Evolutionary conservation across 2,888 invertebrate genomes (phyloP).

Genomic region (Lepas anatifera): DNA sequence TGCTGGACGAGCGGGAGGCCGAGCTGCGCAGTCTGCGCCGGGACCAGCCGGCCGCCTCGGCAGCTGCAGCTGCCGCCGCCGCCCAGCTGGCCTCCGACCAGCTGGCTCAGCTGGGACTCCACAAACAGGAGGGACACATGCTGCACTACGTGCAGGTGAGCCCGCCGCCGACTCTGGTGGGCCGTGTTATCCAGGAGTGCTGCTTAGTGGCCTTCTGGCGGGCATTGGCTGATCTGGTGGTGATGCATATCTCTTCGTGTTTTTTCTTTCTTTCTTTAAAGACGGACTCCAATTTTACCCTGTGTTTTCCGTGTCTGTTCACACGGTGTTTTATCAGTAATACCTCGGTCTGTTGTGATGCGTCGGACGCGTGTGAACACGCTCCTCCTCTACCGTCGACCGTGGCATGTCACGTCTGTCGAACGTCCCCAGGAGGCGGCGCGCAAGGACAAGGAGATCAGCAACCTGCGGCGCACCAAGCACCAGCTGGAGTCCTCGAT

Average conservation of each 20-base stretch:
- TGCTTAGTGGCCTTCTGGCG: too few species aligned
- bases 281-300: too few species aligned
- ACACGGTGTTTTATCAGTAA: too few species aligned
- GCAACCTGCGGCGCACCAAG: conserved; percentile 56
- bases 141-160: conserved; percentile 20
- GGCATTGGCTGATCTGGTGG: too few species aligned
- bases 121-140: conserved; percentile 18
- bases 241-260: too few species aligned
- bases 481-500: conserved; percentile 43
- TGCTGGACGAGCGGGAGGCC: conserved; percentile 68
- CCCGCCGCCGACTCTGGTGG: conserved; percentile 25
- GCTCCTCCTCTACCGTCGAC: too few species aligned
- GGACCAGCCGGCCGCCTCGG: conserved; percentile 29
- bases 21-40: conserved; percentile 49
- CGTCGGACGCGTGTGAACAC: too few species aligned
- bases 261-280: too few species aligned
- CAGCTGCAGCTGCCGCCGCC: conserved; percentile 13
- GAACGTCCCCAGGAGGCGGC: conserved; percentile 23
- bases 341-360: too few species aligned
- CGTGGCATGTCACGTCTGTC: too few species aligned
- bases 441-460: conserved; percentile 56
- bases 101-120: conserved; percentile 14
- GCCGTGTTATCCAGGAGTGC: too few species aligned
- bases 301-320: too few species aligned
- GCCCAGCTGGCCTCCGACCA: conserved; percentile 14